A percentile compares a stretch with the other conserved stretches of the same genome.
Conservation (phyloP, 2,797 vertebrate species). For the Sebastes taczanowskii region DNA sequence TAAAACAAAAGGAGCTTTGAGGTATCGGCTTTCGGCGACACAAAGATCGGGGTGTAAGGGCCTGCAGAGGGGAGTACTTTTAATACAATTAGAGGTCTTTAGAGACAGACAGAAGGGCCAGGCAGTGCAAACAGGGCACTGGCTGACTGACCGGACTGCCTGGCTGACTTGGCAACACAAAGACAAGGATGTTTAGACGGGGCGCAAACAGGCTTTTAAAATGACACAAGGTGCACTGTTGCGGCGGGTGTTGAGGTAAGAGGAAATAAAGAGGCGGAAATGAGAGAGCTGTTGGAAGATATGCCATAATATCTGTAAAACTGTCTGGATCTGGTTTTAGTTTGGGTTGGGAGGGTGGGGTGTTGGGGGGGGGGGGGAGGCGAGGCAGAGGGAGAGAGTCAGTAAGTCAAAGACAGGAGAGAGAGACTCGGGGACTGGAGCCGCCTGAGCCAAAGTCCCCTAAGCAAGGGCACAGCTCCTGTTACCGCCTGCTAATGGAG, state of each 20-base stretch:
- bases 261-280: constrained; percentile 66
- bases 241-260: constrained; percentile 50
- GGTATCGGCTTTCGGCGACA: constrained; percentile 82
- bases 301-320: constrained; percentile 69
- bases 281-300: constrained; percentile 55
- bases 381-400: constrained; percentile 44
- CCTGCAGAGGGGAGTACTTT: constrained; percentile 75
- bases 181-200: constrained; percentile 56
- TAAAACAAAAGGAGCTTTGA: constrained; percentile 87
- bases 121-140: constrained; percentile 55
- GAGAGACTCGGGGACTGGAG: constrained; percentile 74
- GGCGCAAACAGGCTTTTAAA: constrained; percentile 64
- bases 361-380: background rate
- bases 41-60: constrained; percentile 79
- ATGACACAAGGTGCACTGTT: constrained; percentile 43
- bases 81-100: constrained; percentile 85
- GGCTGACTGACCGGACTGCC: constrained; percentile 47
- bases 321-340: constrained; percentile 70
- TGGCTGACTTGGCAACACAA: constrained; percentile 56
- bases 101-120: constrained; percentile 64
- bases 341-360: constrained; percentile 46
- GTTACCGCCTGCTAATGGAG: constrained; percentile 88
- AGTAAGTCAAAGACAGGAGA: constrained; percentile 66
- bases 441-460: constrained; percentile 80
- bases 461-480: constrained; percentile 86